Conservation (phyloP, 2,113 vertebrate genomes). For the Eidolon helvum region DNA sequence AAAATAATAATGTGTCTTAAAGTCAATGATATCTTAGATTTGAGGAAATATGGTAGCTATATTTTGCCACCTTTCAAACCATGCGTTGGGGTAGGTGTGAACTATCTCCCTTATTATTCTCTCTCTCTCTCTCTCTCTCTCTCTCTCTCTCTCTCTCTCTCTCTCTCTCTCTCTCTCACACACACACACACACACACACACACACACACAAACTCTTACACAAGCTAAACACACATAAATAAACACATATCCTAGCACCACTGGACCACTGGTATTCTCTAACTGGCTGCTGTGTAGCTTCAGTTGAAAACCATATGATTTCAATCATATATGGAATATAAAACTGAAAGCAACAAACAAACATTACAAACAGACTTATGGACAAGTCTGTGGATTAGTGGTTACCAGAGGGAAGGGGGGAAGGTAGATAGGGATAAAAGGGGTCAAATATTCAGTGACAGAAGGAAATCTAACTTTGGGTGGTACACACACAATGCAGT, state of each 20-base stretch:
- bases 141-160: background rate
- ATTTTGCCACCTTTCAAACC: background rate
- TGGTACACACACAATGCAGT: too few relatives aligned
- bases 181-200: background rate
- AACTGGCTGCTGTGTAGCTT: background rate
- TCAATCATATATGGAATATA: too few relatives aligned
- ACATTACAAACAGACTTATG: too few relatives aligned
- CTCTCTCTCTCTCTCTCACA: background rate
- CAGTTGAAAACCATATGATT: background rate
- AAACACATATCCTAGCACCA: background rate
- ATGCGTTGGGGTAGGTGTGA: background rate
- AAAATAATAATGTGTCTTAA: background rate
- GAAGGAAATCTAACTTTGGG: too few relatives aligned
- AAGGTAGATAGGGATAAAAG: too few relatives aligned
- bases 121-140: background rate
- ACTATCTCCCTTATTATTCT: background rate
- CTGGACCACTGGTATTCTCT: background rate
- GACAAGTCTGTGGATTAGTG: too few relatives aligned
- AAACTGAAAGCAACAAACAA: too few relatives aligned
- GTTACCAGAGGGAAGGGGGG: too few relatives aligned
- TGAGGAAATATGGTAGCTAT: background rate
- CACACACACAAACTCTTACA: background rate
- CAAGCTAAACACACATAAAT: background rate
- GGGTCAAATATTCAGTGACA: too few relatives aligned
- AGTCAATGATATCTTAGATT: background rate